Percentiles rank a stretch among this genome's conserved stretches.
These are phyloP conservation scores for Dasysyrphus albostriatus DNA, from an alignment of 2,888 invertebrate genomes.

Conservation along the genomic window DNA sequence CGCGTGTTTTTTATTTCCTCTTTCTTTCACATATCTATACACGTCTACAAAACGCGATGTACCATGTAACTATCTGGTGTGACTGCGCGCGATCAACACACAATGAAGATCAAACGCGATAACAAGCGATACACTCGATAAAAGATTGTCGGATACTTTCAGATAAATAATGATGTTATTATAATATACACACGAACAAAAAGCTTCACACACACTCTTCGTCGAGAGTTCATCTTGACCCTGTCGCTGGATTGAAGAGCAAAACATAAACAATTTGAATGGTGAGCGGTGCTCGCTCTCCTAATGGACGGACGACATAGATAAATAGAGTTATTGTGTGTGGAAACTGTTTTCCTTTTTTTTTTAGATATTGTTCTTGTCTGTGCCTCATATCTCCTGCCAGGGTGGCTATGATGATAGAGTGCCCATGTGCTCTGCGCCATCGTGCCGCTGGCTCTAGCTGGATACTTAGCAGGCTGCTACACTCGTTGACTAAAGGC, in stretches of 20 bases:
- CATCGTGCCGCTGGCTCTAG: constrained; percentile 21
- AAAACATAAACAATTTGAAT: constrained; percentile 72
- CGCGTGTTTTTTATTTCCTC: constrained; percentile 1
- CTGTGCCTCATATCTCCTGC: constrained; percentile 56
- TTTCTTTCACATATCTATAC: not conserved
- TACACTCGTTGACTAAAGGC: constrained; percentile 26
- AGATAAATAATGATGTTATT: constrained; percentile 74
- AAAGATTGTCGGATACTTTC: constrained; percentile 71
- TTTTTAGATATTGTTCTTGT: constrained; percentile 60
- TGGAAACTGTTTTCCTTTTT: constrained; percentile 58
- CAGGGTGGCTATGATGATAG: constrained; percentile 61
- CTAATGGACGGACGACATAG: constrained; percentile 74
- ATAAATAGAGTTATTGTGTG: constrained; percentile 75
- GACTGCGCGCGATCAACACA: constrained; percentile 50
- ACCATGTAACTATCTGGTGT: not conserved
- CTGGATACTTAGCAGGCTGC: not conserved
- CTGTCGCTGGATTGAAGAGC: constrained; percentile 65
- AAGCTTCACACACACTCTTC: not conserved
- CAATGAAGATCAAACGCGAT: constrained; percentile 69
- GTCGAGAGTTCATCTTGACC: constrained; percentile 67
- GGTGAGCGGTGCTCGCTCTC: constrained; percentile 60
- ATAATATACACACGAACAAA: constrained; percentile 53
- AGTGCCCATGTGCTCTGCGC: constrained; percentile 59
- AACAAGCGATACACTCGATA: constrained; percentile 70
- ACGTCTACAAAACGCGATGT: not conserved